Conservation (phyloP, 2,888 invertebrate genomes). For the Caenorhabditis virilis region DNA sequence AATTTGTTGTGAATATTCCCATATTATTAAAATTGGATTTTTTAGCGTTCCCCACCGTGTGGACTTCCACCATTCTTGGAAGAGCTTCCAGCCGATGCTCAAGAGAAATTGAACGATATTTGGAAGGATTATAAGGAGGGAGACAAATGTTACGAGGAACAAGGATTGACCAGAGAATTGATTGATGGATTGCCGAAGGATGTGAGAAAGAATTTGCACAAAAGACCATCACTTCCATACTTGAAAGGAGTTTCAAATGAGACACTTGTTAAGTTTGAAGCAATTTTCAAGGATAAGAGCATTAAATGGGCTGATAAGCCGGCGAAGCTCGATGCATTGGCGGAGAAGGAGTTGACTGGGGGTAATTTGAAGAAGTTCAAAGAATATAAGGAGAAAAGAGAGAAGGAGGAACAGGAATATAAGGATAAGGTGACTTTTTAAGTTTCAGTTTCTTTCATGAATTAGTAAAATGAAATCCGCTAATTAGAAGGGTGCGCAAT, state of each 20-base stretch:
- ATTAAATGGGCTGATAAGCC: slow-evolving; percentile 41
- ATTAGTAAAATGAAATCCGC: no score
- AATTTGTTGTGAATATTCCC: no score
- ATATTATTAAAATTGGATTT: background rate
- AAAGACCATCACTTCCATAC: slow-evolving; percentile 20
- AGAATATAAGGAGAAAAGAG: slow-evolving; percentile 49
- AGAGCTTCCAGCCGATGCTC: slow-evolving; percentile 39
- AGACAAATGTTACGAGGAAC: slow-evolving; percentile 49
- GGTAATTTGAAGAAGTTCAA: slow-evolving; percentile 51
- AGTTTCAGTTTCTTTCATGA: no score
- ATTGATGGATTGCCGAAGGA: slow-evolving; percentile 36
- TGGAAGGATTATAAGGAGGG: slow-evolving; percentile 54
- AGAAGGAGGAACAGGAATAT: slow-evolving; percentile 38
- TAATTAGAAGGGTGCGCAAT: no score
- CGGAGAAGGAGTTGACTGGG: slow-evolving; percentile 48
- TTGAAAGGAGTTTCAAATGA: slow-evolving; percentile 35
- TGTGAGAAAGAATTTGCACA: slow-evolving; percentile 20
- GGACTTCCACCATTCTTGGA: slow-evolving; percentile 46
- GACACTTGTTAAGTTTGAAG: slow-evolving; percentile 40
- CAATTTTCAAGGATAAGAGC: slow-evolving; percentile 40
- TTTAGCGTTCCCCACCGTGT: slow-evolving; percentile 41
- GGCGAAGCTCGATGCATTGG: slow-evolving; percentile 48
- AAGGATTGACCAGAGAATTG: slow-evolving; percentile 43
- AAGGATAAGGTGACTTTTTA: no score
- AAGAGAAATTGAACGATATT: slow-evolving; percentile 35